A percentile compares a stretch with the other conserved stretches of the same genome.
These are phyloP conservation scores for Corythucha ciliata DNA, from an alignment of 2,888 invertebrate genomes.

Conservation along the genomic window DNA sequence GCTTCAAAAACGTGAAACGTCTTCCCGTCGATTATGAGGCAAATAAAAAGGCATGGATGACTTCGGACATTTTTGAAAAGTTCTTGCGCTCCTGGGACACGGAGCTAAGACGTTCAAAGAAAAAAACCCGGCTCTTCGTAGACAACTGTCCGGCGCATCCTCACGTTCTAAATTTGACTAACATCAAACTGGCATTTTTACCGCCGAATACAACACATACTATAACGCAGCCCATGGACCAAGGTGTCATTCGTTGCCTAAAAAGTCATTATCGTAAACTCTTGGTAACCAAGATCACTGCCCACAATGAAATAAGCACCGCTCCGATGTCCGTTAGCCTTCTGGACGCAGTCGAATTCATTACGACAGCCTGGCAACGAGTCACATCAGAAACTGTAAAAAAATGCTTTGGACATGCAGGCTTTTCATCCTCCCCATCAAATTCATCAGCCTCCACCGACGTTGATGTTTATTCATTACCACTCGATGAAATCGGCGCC, in stretches of 20 bases:
- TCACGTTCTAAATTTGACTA: not conserved
- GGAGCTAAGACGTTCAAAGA: not conserved
- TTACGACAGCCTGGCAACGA: too few relatives aligned
- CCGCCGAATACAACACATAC: slow-evolving; percentile 11
- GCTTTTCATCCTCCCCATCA: too few relatives aligned
- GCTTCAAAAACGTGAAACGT: not conserved
- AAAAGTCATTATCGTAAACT: slow-evolving; percentile 9
- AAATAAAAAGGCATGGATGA: slow-evolving; percentile 1
- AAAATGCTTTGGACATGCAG: too few relatives aligned
- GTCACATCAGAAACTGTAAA: too few relatives aligned
- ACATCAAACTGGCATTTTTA: slow-evolving; percentile 5
- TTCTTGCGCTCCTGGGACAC: not conserved
- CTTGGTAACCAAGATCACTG: slow-evolving; percentile 5
- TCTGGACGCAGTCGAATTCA: too few relatives aligned
- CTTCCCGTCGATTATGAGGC: not conserved
- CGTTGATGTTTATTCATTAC: too few relatives aligned
- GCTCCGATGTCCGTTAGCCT: too few relatives aligned
- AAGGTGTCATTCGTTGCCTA: slow-evolving; percentile 4
- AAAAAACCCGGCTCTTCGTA: not conserved
- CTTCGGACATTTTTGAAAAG: not conserved
- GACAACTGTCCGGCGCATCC: not conserved
- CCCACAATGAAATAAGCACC: not conserved
- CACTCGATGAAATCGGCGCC: too few relatives aligned
- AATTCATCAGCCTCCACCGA: too few relatives aligned
- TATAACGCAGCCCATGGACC: slow-evolving; percentile 7